Percentiles rank a stretch among this genome's conserved stretches.
Evolutionary conservation across 2,888 invertebrate genomes (phyloP).

Genomic region (Oligia strigilis): DNA sequence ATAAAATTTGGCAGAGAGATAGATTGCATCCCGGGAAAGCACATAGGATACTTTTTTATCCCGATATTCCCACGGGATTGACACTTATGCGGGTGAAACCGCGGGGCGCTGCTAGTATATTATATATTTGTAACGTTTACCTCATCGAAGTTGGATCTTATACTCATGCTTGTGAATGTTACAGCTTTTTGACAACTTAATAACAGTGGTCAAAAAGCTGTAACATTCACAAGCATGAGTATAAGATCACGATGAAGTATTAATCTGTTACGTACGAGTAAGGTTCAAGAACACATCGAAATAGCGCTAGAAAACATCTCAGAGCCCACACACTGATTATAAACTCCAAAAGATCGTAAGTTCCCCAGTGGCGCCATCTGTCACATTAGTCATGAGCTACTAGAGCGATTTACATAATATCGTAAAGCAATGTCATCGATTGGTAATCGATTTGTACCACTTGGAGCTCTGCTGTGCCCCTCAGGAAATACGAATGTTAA

Average conservation of each 20-base stretch:
- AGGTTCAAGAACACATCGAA: constrained; percentile 4
- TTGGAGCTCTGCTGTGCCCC: constrained; percentile 23
- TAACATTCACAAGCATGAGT: background rate
- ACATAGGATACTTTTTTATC: no score
- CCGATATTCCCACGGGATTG: no score
- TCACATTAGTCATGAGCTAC: constrained; percentile 54
- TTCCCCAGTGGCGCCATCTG: constrained; percentile 57
- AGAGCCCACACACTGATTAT: constrained; percentile 59
- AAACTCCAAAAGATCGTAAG: constrained; percentile 50
- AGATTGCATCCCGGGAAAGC: no score
- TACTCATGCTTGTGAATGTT: no score
- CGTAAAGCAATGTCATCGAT: constrained; percentile 55
- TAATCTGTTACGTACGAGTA: constrained; percentile 4
- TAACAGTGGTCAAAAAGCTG: background rate
- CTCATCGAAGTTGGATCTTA: background rate
- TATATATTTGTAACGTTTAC: background rate
- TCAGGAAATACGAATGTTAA: constrained; percentile 5
- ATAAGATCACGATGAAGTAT: background rate
- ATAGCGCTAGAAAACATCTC: constrained; percentile 36
- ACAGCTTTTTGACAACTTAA: no score
- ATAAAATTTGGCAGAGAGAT: no score
- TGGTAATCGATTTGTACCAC: constrained; percentile 41
- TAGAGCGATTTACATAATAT: constrained; percentile 59
- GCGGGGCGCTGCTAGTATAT: no score
- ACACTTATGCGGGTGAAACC: no score